phyloP scores from a whole-genome alignment of 1,140 invertebrate genomes.

The Hyles vespertilio region DNA sequence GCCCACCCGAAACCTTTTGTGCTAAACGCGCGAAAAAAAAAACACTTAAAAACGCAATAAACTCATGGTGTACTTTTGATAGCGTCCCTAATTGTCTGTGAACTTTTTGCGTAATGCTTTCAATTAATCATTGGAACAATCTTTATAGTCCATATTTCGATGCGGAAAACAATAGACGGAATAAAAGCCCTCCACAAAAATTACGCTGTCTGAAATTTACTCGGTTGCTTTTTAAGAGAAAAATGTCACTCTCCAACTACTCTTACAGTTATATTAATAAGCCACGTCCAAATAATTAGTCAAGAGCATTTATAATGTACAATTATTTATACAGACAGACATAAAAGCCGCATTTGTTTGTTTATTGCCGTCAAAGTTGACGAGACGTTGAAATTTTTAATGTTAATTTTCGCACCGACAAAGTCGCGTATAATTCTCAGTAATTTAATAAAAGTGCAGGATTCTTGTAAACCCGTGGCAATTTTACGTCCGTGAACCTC shows the following conservation, averaged over 20 bases:
- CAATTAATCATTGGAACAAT: conserved; percentile 44
- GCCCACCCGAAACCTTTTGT: conserved; percentile 54
- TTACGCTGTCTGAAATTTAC: background rate
- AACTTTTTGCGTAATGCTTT: conserved; percentile 43
- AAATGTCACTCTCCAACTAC: conserved; percentile 9
- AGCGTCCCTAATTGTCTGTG: conserved; percentile 50
- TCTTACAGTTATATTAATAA: conserved; percentile 16
- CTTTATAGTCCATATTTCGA: conserved; percentile 13
- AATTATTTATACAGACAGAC: conserved; percentile 39
- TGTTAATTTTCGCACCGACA: conserved; percentile 45
- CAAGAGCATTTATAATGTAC: conserved; percentile 22
- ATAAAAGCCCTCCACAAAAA: background rate
- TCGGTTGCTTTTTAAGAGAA: conserved; percentile 7
- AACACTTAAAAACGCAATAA: conserved; percentile 41
- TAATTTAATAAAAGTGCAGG: conserved; percentile 63
- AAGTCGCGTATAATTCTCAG: conserved; percentile 41
- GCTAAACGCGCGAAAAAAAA: conserved; percentile 36
- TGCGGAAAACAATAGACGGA: no score
- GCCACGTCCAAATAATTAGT: conserved; percentile 13
- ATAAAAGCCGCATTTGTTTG: conserved; percentile 42
- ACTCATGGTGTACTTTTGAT: conserved; percentile 39
- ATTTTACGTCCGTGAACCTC: conserved; percentile 51
- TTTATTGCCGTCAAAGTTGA: conserved; percentile 40
- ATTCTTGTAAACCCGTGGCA: conserved; percentile 41
- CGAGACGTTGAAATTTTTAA: conserved; percentile 40